A percentile compares a stretch with the other conserved stretches of the same genome.
These are phyloP conservation scores for Halictus rubicundus DNA, from an alignment of 1,140 invertebrate species.

Conservation along the genomic window DNA sequence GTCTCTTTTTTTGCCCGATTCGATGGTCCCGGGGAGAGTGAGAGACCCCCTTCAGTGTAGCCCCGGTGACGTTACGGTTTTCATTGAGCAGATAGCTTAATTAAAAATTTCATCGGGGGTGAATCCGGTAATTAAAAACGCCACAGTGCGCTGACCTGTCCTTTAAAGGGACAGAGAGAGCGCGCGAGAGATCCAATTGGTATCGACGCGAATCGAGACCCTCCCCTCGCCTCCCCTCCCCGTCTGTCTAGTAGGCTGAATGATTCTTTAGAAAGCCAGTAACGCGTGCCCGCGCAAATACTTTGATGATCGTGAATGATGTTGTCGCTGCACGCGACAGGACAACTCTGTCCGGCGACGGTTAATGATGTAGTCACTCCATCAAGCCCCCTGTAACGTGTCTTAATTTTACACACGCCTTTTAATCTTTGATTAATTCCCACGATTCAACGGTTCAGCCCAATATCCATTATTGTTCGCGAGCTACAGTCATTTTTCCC, in stretches of 20 bases:
- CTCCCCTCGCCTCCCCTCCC: no score
- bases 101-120: constrained; percentile 11
- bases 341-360: constrained; percentile 24
- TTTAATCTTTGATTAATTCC: no score
- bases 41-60: neutral
- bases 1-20: neutral
- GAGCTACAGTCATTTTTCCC: no score
- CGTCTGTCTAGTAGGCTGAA: neutral
- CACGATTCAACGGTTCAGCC: no score
- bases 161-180: neutral
- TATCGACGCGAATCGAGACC: neutral
- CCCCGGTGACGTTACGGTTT: neutral
- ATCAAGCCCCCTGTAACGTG: neutral
- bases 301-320: constrained; percentile 32
- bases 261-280: constrained; percentile 24
- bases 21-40: neutral
- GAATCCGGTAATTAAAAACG: constrained; percentile 19
- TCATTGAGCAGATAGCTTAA: constrained; percentile 9
- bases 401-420: no score
- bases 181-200: neutral
- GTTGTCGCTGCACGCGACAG: constrained; percentile 2
- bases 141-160: neutral
- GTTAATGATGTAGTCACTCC: constrained; percentile 41
- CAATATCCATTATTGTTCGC: no score
- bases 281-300: neutral